These are phyloP conservation scores for Dynastes grantii DNA, from an alignment of 2,888 invertebrate genomes.

Conservation along the genomic window DNA sequence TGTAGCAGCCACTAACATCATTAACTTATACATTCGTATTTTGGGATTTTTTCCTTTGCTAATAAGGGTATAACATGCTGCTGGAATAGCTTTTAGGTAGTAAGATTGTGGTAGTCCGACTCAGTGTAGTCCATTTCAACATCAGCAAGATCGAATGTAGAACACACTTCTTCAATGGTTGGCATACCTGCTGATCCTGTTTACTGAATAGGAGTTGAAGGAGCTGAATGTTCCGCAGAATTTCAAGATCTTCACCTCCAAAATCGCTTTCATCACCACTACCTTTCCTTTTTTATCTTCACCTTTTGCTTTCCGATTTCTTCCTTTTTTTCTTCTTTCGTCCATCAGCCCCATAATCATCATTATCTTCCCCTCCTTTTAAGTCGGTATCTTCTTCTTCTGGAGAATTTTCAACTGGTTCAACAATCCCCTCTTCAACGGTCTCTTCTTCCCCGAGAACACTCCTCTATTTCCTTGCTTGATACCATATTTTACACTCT, in stretches of 20 bases:
- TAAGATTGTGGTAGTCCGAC: conserved; percentile 90
- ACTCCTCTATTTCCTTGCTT: conserved; percentile 90
- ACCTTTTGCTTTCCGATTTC: conserved; percentile 92
- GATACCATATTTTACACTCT: conserved; percentile 79
- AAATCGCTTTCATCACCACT: conserved; percentile 91
- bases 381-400: conserved; percentile 82
- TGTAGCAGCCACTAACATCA: conserved; percentile 97
- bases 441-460: conserved; percentile 84
- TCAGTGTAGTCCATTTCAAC: conserved; percentile 93
- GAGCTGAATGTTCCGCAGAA: conserved; percentile 68
- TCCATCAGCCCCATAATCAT: conserved; percentile 88
- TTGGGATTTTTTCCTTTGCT: conserved; percentile 94
- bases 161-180: conserved; percentile 94
- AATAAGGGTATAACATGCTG: conserved; percentile 94
- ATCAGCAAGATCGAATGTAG: conserved; percentile 90
- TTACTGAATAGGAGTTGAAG: conserved; percentile 73
- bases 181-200: conserved; percentile 82
- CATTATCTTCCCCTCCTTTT: conserved; percentile 85
- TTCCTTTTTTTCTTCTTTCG: conserved; percentile 93
- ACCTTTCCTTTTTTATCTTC: conserved; percentile 93
- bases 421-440: conserved; percentile 79
- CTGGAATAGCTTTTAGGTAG: conserved; percentile 94
- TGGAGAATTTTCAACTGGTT: conserved; percentile 80
- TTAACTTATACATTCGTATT: conserved; percentile 93
- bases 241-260: conserved; percentile 74